Evolutionary conservation across 2,888 invertebrate species (phyloP).

Genomic region (Lasius fuliginosus): DNA sequence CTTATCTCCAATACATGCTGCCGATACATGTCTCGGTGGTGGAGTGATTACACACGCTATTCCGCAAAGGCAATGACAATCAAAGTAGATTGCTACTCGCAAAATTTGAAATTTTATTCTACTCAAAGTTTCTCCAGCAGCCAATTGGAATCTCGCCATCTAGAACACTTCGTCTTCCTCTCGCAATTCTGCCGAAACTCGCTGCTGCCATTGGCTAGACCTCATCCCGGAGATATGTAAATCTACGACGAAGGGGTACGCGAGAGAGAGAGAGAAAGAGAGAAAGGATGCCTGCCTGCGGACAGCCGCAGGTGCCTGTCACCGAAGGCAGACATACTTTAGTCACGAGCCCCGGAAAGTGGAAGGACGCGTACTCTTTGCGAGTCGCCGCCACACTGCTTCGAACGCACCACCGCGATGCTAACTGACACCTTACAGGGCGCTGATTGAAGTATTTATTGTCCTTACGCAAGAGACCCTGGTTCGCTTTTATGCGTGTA

Average conservation of each 20-base stretch:
- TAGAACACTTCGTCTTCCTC: constrained; percentile 37
- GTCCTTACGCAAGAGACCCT: constrained; percentile 64
- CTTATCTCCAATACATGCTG: constrained; percentile 57
- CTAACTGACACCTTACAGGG: constrained; percentile 85
- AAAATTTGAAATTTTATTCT: constrained; percentile 11
- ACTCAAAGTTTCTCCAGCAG: constrained; percentile 7
- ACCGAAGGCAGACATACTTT: constrained; percentile 83
- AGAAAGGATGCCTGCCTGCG: constrained; percentile 45
- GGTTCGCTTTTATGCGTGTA: constrained; percentile 80
- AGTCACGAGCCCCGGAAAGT: constrained; percentile 76
- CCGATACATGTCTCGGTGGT: constrained; percentile 60
- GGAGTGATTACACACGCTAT: not conserved
- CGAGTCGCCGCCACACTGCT: constrained; percentile 81
- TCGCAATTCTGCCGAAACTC: constrained; percentile 42
- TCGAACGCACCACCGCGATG: constrained; percentile 78
- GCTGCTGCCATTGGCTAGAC: constrained; percentile 56
- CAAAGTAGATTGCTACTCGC: not conserved
- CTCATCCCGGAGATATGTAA: constrained; percentile 79
- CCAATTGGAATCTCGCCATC: constrained; percentile 28
- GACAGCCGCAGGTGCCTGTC: constrained; percentile 85
- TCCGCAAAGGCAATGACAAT: not conserved
- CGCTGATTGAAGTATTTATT: constrained; percentile 86
- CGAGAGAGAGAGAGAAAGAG: constrained; percentile 25
- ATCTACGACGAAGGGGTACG: constrained; percentile 73
- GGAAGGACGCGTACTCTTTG: constrained; percentile 82